These are phyloP conservation scores for Leucophora obtusa DNA, from an alignment of 2,888 invertebrate species.

Conservation along the genomic window DNA sequence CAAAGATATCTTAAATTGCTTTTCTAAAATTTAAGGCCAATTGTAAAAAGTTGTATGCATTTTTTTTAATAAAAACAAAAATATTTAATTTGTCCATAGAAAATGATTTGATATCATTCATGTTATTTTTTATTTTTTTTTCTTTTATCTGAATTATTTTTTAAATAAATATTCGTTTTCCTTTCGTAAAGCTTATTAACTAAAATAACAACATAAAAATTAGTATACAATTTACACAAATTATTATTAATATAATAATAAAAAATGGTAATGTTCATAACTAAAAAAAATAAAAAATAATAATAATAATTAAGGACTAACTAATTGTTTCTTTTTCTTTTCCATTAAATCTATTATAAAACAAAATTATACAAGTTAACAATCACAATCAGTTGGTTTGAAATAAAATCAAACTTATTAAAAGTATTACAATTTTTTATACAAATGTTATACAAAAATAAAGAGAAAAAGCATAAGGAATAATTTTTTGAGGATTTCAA, in stretches of 20 bases:
- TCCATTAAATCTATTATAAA: background rate
- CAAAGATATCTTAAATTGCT: too few species aligned
- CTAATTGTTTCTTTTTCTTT: conserved; percentile 9
- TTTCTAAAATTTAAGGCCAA: too few species aligned
- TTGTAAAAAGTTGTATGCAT: background rate
- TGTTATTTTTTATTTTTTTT: conserved; percentile 11
- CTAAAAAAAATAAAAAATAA: conserved; percentile 9
- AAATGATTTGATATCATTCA: background rate
- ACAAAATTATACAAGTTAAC: conserved; percentile 48
- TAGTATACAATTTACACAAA: conserved; percentile 53
- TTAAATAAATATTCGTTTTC: conserved; percentile 45
- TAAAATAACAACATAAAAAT: conserved; percentile 55
- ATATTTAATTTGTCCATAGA: conserved; percentile 16
- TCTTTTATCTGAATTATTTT: conserved; percentile 10
- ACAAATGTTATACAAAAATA: background rate
- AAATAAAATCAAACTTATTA: conserved; percentile 44
- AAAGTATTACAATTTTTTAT: background rate
- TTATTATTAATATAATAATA: conserved; percentile 65
- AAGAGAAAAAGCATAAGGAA: background rate
- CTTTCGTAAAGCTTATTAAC: conserved; percentile 34
- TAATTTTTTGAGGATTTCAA: background rate
- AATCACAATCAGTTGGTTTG: conserved; percentile 62
- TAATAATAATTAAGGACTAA: conserved; percentile 18
- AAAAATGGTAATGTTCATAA: conserved; percentile 49
- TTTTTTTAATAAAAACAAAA: conserved; percentile 29